Conservation (phyloP, 2,113 vertebrate genomes). For the Percina caprodes region DNA sequence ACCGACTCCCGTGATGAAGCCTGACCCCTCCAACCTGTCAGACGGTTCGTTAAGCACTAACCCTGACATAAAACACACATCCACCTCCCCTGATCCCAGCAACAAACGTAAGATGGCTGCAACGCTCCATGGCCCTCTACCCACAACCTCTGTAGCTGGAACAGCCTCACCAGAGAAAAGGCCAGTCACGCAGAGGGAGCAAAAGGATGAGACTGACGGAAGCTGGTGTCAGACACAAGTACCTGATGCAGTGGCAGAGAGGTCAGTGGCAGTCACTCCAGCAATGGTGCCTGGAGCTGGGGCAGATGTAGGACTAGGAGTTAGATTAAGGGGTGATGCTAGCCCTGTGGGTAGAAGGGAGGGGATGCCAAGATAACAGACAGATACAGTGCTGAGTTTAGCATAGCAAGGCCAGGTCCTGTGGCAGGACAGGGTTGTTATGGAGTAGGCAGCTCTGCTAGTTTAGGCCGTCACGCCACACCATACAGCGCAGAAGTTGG, state of each 20-base stretch:
- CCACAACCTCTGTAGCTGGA: constrained; percentile 26
- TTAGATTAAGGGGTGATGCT: constrained; percentile 62
- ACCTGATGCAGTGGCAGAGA: constrained; percentile 83
- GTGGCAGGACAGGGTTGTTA: constrained; percentile 70
- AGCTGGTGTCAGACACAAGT: constrained; percentile 87
- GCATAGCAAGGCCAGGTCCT: constrained; percentile 49
- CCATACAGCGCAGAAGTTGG: constrained; percentile 71
- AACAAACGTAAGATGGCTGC: constrained; percentile 79
- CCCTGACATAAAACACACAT: constrained; percentile 62
- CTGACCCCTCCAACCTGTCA: constrained; percentile 56
- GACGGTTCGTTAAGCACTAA: constrained; percentile 57
- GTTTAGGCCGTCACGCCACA: constrained; percentile 74
- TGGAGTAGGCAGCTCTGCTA: constrained; percentile 73
- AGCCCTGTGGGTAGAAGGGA: constrained; percentile 67
- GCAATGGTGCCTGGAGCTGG: constrained; percentile 20
- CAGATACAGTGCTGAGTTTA: constrained; percentile 76
- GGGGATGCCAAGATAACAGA: constrained; percentile 66
- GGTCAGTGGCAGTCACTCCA: constrained; percentile 51
- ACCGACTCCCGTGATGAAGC: constrained; percentile 26
- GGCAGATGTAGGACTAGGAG: constrained; percentile 58
- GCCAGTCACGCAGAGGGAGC: constrained; percentile 42
- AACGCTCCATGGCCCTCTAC: constrained; percentile 57
- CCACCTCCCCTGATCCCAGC: constrained; percentile 69
- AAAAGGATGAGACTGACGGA: constrained; percentile 65
- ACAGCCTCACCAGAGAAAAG: constrained; percentile 62